A percentile compares a stretch with the other conserved stretches of the same genome.
phyloP scores from a whole-genome alignment of 2,113 vertebrate genomes.

The Prinia subflava region DNA sequence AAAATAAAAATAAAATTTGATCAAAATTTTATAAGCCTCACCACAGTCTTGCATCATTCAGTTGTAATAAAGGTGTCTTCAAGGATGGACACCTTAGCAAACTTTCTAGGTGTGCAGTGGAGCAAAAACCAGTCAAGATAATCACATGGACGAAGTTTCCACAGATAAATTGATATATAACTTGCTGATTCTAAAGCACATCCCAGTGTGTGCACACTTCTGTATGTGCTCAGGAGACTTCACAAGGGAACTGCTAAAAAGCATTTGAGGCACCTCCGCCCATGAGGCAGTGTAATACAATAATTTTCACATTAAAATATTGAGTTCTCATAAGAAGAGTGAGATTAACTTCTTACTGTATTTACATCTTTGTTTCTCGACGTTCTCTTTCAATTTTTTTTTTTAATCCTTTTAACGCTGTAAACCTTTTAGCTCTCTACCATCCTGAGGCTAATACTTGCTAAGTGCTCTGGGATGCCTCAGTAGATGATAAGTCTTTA shows the following conservation, averaged over 20 bases:
- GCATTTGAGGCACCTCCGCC: not conserved
- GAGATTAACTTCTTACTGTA: not conserved
- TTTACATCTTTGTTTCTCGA: not conserved
- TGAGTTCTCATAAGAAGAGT: not conserved
- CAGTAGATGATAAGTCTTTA: not conserved
- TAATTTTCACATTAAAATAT: not conserved
- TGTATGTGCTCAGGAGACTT: not conserved
- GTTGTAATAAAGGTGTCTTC: too few relatives aligned
- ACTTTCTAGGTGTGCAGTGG: not conserved
- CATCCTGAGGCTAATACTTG: not conserved
- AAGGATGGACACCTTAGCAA: not conserved
- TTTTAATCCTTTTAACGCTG: not conserved
- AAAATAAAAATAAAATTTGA: too few relatives aligned
- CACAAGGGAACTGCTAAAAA: not conserved
- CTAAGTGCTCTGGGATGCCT: not conserved
- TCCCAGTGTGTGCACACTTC: not conserved
- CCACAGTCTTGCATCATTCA: not conserved
- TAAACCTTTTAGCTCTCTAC: constrained; percentile 3
- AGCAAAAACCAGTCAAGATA: not conserved
- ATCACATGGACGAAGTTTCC: not conserved
- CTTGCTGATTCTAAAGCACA: not conserved
- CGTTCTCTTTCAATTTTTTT: not conserved
- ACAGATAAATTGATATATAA: not conserved
- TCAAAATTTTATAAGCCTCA: not conserved
- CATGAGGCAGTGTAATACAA: not conserved